Base-by-base conservation (phyloP, 1,140 invertebrate species). In the Ooceraea biroi region DNA sequence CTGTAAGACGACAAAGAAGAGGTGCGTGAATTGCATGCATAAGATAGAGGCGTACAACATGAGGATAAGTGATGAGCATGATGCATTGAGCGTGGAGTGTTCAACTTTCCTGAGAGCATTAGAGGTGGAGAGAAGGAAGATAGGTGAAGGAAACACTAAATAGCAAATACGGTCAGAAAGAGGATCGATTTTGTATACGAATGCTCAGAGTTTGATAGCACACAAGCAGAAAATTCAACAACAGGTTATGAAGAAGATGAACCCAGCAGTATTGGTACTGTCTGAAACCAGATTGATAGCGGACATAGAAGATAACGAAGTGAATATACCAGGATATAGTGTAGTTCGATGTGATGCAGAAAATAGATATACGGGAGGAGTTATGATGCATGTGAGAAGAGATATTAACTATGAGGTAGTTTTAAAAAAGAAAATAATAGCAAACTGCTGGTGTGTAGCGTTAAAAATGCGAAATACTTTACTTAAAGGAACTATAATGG, bases 301-400 rank as follows among this genome's bases (percentile, higher is more conserved):
- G 27, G 27, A 63, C 4, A 63, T 63, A 3, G 69, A 72, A 19
- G 69, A 72, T 22, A 22, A 4, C 22, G 52, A 57, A 22, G 2
- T 57, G 10, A 57, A 22, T 57, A 10, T 57, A 10, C 19, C 61
- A 25, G 72, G 72, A 1, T 84, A 84, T 44, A 63, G 8, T 36
- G 4, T 63, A 17, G 61, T 77, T 3, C 69, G 82, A 63, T 77
- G 82, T 50, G 65, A 84, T 77, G 63, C 72, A 22, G 30, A 84
- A 44, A 84, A 58, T 8, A 77, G 73, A 22, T 58, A 60, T 22
- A 84, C 73, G 25, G 65, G 71, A 3, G 50, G 82, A 1, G 73
- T 52, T 44, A 19, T 25, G 1, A 12, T 69, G 17, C 50, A 69
- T 50, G 46, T 48, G 14, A 69, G 65, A 48, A 44, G 22, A 25